These are phyloP conservation scores for Tubulanus polymorphus DNA, from an alignment of 2,888 invertebrate species.

Conservation along the genomic window DNA sequence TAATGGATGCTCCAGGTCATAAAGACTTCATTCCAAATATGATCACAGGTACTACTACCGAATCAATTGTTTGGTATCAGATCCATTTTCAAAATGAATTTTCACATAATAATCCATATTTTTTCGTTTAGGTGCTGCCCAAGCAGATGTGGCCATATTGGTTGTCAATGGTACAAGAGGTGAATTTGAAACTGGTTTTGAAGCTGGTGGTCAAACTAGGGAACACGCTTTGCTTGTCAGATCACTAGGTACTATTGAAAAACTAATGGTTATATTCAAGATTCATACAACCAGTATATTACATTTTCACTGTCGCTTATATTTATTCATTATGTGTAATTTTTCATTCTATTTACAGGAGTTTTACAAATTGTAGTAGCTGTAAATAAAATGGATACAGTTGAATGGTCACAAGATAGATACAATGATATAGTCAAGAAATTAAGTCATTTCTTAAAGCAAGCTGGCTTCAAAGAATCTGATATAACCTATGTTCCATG, in stretches of 20 bases:
- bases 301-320: neutral
- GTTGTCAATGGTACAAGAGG: constrained; percentile 91
- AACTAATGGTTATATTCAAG: neutral
- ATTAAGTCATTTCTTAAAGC: constrained; percentile 70
- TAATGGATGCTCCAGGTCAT: constrained; percentile 97
- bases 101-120: too few species aligned
- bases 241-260: constrained; percentile 59
- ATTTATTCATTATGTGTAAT: neutral
- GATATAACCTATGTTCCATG: constrained; percentile 90
- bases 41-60: constrained; percentile 69
- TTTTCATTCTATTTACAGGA: constrained; percentile 60
- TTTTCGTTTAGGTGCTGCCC: constrained; percentile 73
- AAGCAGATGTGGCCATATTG: constrained; percentile 94
- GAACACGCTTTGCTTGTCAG: constrained; percentile 94
- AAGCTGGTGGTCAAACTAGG: constrained; percentile 93
- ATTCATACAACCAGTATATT: neutral
- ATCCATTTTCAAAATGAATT: too few species aligned
- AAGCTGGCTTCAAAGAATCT: constrained; percentile 83
- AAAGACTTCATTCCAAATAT: constrained; percentile 99
- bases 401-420: constrained; percentile 84
- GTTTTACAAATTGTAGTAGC: constrained; percentile 91
- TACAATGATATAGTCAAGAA: constrained; percentile 85
- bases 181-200: constrained; percentile 99
- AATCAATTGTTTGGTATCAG: too few species aligned
- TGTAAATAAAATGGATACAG: constrained; percentile 96